Evolutionary conservation across 2,797 vertebrate genomes (phyloP), one percentile per base, ranked within the genome.

Genomic region (Cuniculus paca): DNA sequence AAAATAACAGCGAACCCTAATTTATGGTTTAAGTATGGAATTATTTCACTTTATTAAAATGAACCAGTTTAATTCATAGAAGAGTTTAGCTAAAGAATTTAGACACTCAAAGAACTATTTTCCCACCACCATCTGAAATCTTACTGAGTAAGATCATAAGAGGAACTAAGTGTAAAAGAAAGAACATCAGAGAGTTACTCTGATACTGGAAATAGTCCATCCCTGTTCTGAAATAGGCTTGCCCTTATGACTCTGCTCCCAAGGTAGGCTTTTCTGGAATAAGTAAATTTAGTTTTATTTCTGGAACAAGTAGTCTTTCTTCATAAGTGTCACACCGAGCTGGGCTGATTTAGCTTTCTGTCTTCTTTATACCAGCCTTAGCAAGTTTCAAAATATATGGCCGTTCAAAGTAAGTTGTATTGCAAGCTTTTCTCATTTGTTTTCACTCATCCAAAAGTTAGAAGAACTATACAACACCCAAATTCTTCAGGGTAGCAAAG

Each of bases 251-350:
- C 97, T 96, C 94, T 87, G 52, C 89, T 97, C 96, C 90, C 80
- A 85, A 97, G 93, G 96, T 95, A 97, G 94, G 88, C 77, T 96
- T 97, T 95, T 93, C 95, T 97, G 94, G 88, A 90, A 94, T 97
- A 97, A 97, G 93, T 97, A 97, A 97, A 97, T 97, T 97, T 94
- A 97, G 96, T 88, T 97, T 97, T 96, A 97, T 97, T 97, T 97
- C 96, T 97, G 78, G 95, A 97, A 96, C 95, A 97, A 95, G 84
- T 91, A 94, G 81, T 97, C 96, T 97, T 97, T 97, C 97, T 97
- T 97, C 96, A 83, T 97, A 96, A 95, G 91, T 97, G 96, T 97
- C 97, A 94, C 88, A 95, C 94, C 74, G 97, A 96, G 88, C 94
- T 56, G 65, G 91, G 95, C 94, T 97, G 93, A 97, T 95, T 97